phyloP scores from a whole-genome alignment of 2,888 invertebrate genomes.

The Drosophila trichaetosa region DNA sequence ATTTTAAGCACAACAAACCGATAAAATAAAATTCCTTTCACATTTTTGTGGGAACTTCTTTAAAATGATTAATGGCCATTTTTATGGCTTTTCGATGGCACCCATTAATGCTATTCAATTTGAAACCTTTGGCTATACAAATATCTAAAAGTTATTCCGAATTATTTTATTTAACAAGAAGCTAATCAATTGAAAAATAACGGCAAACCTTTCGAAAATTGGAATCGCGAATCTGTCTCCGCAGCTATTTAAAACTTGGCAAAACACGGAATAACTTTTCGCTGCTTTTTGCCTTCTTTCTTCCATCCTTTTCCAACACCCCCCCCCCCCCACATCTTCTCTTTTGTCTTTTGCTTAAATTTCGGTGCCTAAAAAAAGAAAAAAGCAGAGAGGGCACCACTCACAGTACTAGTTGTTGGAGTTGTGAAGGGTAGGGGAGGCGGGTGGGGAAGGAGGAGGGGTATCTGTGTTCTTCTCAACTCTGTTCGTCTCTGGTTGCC shows the following conservation, averaged over 20 bases:
- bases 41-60: background rate
- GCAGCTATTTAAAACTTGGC: constrained; percentile 19
- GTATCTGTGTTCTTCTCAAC: background rate
- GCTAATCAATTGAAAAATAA: constrained; percentile 15
- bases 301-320: background rate
- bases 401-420: background rate
- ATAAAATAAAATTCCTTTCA: background rate
- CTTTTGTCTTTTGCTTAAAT: constrained; percentile 15
- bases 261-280: constrained; percentile 11
- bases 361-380: constrained; percentile 12
- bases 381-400: background rate
- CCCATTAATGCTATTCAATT: background rate
- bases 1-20: background rate
- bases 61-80: background rate
- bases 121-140: background rate
- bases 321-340: too few relatives aligned
- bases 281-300: background rate
- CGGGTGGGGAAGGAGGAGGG: background rate
- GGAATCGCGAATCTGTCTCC: constrained; percentile 1
- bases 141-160: background rate
- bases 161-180: constrained; percentile 5
- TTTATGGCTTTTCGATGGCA: background rate
- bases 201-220: background rate
- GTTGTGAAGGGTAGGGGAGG: too few relatives aligned
- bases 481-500: constrained; percentile 16